Conservation (phyloP, 2,888 invertebrate genomes). For the Microdon myrmicae region DNA sequence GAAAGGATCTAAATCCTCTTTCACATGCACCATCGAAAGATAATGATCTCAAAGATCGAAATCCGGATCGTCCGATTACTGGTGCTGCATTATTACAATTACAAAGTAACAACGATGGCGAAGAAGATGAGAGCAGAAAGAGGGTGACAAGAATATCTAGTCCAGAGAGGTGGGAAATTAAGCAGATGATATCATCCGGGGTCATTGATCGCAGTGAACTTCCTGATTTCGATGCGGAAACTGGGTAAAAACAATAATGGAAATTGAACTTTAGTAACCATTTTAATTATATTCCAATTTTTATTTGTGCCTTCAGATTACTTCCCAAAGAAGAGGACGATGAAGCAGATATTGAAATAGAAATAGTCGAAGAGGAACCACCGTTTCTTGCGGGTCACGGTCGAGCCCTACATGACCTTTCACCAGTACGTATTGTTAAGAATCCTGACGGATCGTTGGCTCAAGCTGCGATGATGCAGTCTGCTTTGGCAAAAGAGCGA, state of each 20-base stretch:
- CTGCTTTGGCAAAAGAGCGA: constrained; percentile 95
- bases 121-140: constrained; percentile 84
- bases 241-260: constrained; percentile 71
- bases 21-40: constrained; percentile 74
- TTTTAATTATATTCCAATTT: not conserved
- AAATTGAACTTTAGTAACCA: not conserved
- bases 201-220: constrained; percentile 92
- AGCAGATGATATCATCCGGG: constrained; percentile 95
- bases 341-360: constrained; percentile 98
- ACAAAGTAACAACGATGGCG: constrained; percentile 74
- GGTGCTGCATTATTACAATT: constrained; percentile 71
- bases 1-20: constrained; percentile 92
- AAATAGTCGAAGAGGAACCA: constrained; percentile 98
- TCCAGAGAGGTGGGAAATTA: constrained; percentile 97
- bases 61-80: constrained; percentile 89
- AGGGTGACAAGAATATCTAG: constrained; percentile 92
- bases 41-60: constrained; percentile 72
- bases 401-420: constrained; percentile 88
- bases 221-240: constrained; percentile 98
- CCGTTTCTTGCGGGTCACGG: constrained; percentile 96
- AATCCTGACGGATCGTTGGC: constrained; percentile 99
- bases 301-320: constrained; percentile 62
- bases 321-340: constrained; percentile 91
- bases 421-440: constrained; percentile 94
- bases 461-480: constrained; percentile 99